Percentiles rank a stretch among this genome's conserved stretches.
These are phyloP conservation scores for Acridotheres tristis DNA, from an alignment of 2,797 vertebrate genomes.

Conservation along the genomic window DNA sequence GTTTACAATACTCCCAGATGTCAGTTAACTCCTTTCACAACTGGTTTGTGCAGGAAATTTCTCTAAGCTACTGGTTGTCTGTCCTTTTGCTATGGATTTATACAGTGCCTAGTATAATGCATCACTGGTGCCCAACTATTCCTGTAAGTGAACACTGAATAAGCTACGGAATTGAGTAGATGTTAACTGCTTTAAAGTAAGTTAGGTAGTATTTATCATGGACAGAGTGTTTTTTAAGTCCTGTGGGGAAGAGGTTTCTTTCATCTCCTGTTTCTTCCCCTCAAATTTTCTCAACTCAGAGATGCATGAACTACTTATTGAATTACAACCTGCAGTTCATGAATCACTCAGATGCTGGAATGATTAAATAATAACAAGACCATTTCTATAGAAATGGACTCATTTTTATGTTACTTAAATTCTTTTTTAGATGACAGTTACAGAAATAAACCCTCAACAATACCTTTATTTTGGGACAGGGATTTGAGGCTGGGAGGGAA, in stretches of 20 bases:
- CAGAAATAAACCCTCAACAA: background rate
- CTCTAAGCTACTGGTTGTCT: background rate
- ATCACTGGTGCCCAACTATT: background rate
- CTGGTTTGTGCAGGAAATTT: background rate
- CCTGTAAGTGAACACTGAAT: background rate
- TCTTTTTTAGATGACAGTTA: slow-evolving; percentile 23
- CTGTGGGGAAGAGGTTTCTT: background rate
- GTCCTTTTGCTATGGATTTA: background rate
- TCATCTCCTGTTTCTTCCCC: background rate
- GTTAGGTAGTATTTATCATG: slow-evolving; percentile 18
- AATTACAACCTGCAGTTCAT: slow-evolving; percentile 69
- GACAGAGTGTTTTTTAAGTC: slow-evolving; percentile 13
- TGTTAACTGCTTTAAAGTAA: slow-evolving; percentile 35
- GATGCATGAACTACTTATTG: slow-evolving; percentile 58
- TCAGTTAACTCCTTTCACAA: background rate
- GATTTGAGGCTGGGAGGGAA: background rate
- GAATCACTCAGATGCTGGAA: slow-evolving; percentile 66
- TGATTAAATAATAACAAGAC: slow-evolving; percentile 72
- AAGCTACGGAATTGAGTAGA: background rate
- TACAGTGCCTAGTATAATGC: background rate
- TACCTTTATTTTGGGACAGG: background rate
- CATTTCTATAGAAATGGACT: slow-evolving; percentile 74
- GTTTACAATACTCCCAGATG: background rate
- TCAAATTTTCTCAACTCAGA: slow-evolving; percentile 40
- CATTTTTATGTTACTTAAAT: slow-evolving; percentile 39